Conservation (phyloP, 2,113 vertebrate genomes). For the Xenotilapia leptura region DNA sequence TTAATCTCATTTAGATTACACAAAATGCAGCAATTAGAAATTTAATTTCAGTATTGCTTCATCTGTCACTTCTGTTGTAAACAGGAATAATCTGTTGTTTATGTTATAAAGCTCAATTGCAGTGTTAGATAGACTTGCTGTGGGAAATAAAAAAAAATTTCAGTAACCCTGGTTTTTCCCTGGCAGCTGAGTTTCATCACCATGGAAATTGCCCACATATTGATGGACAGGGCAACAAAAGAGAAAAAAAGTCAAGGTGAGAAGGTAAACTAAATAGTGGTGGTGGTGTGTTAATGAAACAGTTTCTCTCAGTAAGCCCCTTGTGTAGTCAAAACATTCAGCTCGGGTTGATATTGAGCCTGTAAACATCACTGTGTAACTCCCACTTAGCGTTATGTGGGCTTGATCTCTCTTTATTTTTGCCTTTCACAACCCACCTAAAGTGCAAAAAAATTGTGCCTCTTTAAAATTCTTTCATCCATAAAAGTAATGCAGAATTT, state of each 20-base stretch:
- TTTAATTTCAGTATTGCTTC: not conserved
- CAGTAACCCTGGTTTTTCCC: not conserved
- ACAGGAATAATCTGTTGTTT: not conserved
- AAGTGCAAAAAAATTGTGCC: not conserved
- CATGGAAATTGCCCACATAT: not conserved
- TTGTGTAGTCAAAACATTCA: not conserved
- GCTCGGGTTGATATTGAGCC: not conserved
- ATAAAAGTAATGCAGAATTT: not conserved
- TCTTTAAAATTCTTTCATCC: not conserved
- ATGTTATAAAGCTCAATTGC: not conserved
- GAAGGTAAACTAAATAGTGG: not conserved
- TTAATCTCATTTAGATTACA: not conserved
- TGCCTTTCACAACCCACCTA: not conserved
- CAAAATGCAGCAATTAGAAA: not conserved
- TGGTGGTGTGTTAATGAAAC: not conserved
- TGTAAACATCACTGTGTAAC: not conserved
- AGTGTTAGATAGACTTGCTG: not conserved
- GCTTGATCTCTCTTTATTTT: not conserved
- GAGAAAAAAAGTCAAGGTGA: not conserved
- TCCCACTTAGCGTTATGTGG: not conserved
- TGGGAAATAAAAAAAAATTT: not conserved
- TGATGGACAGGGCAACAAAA: not conserved
- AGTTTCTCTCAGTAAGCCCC: not conserved
- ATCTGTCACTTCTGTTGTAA: not conserved
- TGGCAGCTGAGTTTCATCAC: not conserved